Conservation (phyloP, 2,113 vertebrate species). For the Laterallus jamaicensis region DNA sequence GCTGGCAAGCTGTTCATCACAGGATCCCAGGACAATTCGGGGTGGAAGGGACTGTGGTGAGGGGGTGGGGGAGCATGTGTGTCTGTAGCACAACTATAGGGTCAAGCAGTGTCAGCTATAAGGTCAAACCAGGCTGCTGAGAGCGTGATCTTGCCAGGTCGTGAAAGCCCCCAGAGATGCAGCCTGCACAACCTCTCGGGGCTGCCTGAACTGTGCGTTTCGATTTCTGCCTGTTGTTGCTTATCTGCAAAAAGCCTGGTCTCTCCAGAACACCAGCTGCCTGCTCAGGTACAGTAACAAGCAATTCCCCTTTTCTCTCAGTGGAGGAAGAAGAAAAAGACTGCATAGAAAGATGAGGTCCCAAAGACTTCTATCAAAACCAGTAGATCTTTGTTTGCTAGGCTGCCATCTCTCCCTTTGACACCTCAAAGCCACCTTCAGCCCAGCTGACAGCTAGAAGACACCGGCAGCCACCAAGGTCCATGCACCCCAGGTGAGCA, state of each 20-base stretch:
- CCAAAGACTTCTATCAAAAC: neutral
- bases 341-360: neutral
- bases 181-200: neutral
- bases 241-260: neutral
- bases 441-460: neutral
- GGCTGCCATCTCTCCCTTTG: rapidly evolving
- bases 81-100: neutral
- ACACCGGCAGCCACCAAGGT: neutral
- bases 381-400: neutral
- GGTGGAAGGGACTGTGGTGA: neutral
- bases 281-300: neutral
- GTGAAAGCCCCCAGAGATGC: neutral
- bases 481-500: rapidly evolving
- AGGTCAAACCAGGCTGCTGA: neutral
- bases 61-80: too few relatives aligned
- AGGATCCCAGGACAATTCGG: neutral
- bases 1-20: neutral
- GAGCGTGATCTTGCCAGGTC: neutral
- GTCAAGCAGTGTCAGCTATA: neutral
- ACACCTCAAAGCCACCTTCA: conserved; percentile 12
- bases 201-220: neutral
- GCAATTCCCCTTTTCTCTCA: neutral
- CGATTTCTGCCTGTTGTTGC: neutral
- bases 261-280: neutral
- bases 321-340: neutral